Conservation (phyloP, 2,113 vertebrate species). For the Dromaius novaehollandiae region DNA sequence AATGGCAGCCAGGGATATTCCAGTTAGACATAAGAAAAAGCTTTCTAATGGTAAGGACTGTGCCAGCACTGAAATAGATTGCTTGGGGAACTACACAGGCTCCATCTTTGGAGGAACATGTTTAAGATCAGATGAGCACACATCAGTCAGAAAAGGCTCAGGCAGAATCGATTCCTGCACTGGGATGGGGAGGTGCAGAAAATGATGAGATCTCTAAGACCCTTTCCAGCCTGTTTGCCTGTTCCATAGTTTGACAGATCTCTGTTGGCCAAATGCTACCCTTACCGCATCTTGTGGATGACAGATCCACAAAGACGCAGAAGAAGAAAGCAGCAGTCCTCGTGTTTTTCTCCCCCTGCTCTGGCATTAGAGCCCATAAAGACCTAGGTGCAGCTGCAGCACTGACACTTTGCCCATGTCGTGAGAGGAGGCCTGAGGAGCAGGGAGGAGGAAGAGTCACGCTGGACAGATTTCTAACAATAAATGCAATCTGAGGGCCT, state of each 20-base stretch:
- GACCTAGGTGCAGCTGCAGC: not conserved
- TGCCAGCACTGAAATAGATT: not conserved
- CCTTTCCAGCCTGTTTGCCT: not conserved
- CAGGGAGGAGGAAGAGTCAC: not conserved
- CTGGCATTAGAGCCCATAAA: not conserved
- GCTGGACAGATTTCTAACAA: not conserved
- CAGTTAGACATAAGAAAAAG: not conserved
- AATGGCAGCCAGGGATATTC: not conserved
- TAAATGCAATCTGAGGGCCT: not conserved
- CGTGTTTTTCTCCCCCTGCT: not conserved
- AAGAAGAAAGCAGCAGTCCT: not conserved
- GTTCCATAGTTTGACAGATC: not conserved
- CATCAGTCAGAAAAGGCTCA: not conserved
- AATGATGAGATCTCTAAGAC: not conserved
- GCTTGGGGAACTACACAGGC: not conserved
- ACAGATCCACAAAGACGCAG: not conserved
- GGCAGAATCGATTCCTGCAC: not conserved
- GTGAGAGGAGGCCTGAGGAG: not conserved
- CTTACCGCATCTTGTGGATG: not conserved
- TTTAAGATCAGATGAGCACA: not conserved
- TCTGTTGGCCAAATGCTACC: not conserved
- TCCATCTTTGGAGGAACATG: not conserved
- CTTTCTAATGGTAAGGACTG: not conserved
- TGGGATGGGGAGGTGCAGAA: not conserved
- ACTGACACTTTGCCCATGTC: not conserved